Base-by-base conservation (phyloP, 2,113 vertebrate genomes). In the Aspidoscelis tigris region DNA sequence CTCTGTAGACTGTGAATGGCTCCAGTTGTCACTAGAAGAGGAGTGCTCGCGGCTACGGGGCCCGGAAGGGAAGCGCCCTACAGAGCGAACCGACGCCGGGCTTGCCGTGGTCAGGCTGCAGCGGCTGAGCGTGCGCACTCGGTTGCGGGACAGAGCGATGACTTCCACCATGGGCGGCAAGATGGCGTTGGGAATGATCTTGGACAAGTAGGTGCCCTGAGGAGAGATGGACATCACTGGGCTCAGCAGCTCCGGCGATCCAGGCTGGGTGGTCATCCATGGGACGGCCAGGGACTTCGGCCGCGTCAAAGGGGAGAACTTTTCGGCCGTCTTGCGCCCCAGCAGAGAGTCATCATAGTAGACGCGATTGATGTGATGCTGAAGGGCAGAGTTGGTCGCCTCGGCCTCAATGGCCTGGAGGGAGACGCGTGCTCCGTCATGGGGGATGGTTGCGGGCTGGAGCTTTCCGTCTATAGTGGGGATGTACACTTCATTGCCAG, bases 191-290 rank as follows among this genome's bases (percentile, higher is more conserved):
- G 97, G 98, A 84, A 99, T 99, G 88, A 99, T 98, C 95, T 99
- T 99, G 20, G 98, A 99, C 96, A 99, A 88, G 93, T 99, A 99
- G 47, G 97, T 96, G 83, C 97, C 99, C 93, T 99, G 98, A 0
- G 99, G 98, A 0, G 98, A 99, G 94, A 99, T 99, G 82, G 97
- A 97, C 98, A 99, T 98, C 84, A 98, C 98, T 0, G 98, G 98
- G 76, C 97, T 95, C 92, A 96, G 94, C 20, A 95, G 94, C 92
- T 99, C 98, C 0, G 96, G 95, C 3, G 97, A 94, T 26, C 81
- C 95, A 78, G 95, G 69, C 20, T 94, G 95, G 2, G 97, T 97
- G 80, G 94, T 97, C 94, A 98, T 94, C 84, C 98, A 97, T 0
- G 98, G 97, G 81, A 98, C 97, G 0, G 98, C 98, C 80, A 99